Base-by-base conservation (phyloP, 2,888 invertebrate species). In the Osmoderma eremita region DNA sequence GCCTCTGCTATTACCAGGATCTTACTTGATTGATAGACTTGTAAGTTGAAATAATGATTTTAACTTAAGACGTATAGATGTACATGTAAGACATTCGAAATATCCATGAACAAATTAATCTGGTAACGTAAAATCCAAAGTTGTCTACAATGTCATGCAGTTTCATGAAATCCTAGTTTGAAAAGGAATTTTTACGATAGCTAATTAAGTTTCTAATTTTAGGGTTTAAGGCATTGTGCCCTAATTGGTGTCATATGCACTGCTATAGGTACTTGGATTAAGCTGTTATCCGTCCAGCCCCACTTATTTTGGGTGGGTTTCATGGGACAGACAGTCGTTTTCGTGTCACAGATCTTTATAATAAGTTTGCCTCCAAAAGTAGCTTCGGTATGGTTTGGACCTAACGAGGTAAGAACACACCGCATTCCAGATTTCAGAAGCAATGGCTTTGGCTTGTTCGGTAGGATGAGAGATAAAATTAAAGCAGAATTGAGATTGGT, bases 371-470 rank as follows among this genome's bases (percentile, higher is more conserved):
- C 98, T 0, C 92, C 98, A 0, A 85, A 91, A 61, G 84, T 98
- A 72, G 97, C 98, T 0, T 96, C 98, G 0, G 94, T 96, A 39
- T 98, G 98, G 98, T 98, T 98, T 80, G 96, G 97, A 2, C 91
- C 94, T 0, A 90, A 94, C 77, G 94, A 97, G 84, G 96, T 97
- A 22, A 95, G 95, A 65, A 49, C 18, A 38, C 3, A 15, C 12
- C 50, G 8, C 22, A 50, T 24, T 42, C 42, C 42, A 6, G n/a
- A n/a, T n/a, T n/a, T n/a, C n/a, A n/a, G n/a, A n/a, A n/a, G n/a
- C n/a, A n/a, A n/a, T n/a, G n/a, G n/a, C n/a, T n/a, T n/a, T n/a
- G n/a, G 36, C 36, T 36, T 36, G 36, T 36, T 6, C 5, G 10
- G 6, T 5, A 36, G 5, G 5, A 5, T 10, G 36, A 36, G 36